Evolutionary conservation across 2,888 invertebrate species (phyloP), one percentile per base, ranked within the genome.

Genomic region (Onthophagus sagittarius): DNA sequence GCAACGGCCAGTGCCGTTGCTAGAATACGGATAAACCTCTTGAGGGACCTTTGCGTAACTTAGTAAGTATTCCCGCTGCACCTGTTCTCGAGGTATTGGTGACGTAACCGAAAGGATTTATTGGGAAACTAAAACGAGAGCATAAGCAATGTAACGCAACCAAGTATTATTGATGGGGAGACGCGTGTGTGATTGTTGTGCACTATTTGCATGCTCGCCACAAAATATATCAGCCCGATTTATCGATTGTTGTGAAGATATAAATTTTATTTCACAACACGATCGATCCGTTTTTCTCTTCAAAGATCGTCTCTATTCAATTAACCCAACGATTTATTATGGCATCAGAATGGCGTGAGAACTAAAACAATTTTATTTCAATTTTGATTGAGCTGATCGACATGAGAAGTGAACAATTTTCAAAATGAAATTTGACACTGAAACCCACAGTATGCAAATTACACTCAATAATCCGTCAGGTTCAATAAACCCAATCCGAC

Each of bases 41-140:
- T 53, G 39, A 53, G 39, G 39, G 39, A 53, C 39, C 67, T 67
- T 67, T 67, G 32, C 67, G 67, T 67, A 67, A 67, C 67, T n/a
- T 67, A 32, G 67, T 67, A 67, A 67, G 67, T 31, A 67, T 23
- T 67, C 23, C 67, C 31, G 32, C 5, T 67, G 67, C 67, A 67
- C 67, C 67, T 67, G 67, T 67, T 23, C 67, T 23, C 67, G 9
- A 31, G 31, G 32, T 23, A 23, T 23, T 23, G 67, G 32, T 67
- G 67, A 67, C 67, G 67, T 67, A 67, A 67, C 67, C 31, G 32
- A 7, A 23, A 67, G 67, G 67, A 67, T 67, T 67, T 67, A 67
- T 67, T 67, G 67, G 67, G 67, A 67, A 67, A 67, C 32, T 32
- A 15, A 9, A 13, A 67, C 67, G 23, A 67, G 67, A 67, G 67